phyloP scores from a whole-genome alignment of 2,113 vertebrate genomes.

The Neodon shergylaensis region DNA sequence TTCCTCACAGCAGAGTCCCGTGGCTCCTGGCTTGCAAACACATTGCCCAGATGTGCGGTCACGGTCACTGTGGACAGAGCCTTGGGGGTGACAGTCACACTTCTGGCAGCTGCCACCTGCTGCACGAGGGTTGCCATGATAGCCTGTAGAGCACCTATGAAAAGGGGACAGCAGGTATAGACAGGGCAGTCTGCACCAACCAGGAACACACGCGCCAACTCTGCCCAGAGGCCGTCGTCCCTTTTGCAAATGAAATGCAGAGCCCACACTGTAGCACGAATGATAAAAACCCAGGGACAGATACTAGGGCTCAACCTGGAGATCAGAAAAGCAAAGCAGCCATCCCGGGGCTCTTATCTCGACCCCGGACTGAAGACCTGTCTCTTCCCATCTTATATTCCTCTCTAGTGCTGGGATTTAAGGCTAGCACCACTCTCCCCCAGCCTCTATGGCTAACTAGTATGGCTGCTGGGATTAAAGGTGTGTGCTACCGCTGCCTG shows the following conservation, averaged over 20 bases:
- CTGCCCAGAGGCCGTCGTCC: rapidly evolving
- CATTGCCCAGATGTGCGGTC: conserved; percentile 89
- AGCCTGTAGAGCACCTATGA: conserved; percentile 91
- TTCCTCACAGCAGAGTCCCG: conserved; percentile 89
- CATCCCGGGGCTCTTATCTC: too few species aligned
- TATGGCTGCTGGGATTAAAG: too few species aligned
- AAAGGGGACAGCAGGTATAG: neutral
- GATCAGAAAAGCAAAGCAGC: too few species aligned
- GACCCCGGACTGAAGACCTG: too few species aligned
- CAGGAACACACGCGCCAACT: neutral
- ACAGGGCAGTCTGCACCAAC: rapidly evolving
- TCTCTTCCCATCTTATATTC: too few species aligned
- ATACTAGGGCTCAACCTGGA: too few species aligned
- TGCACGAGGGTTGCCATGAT: conserved; percentile 89
- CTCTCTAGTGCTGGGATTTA: too few species aligned
- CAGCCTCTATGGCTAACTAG: too few species aligned
- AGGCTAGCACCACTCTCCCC: too few species aligned
- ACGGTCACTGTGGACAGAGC: conserved; percentile 87
- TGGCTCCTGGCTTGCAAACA: conserved; percentile 89
- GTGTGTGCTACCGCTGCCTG: too few species aligned
- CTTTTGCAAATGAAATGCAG: neutral
- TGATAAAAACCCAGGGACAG: too few species aligned
- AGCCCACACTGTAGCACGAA: neutral
- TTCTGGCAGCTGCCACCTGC: conserved; percentile 71
- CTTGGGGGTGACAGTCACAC: conserved; percentile 84